Evolutionary conservation across 2,797 vertebrate species (phyloP).

Genomic region (Carcharodon carcharias): DNA sequence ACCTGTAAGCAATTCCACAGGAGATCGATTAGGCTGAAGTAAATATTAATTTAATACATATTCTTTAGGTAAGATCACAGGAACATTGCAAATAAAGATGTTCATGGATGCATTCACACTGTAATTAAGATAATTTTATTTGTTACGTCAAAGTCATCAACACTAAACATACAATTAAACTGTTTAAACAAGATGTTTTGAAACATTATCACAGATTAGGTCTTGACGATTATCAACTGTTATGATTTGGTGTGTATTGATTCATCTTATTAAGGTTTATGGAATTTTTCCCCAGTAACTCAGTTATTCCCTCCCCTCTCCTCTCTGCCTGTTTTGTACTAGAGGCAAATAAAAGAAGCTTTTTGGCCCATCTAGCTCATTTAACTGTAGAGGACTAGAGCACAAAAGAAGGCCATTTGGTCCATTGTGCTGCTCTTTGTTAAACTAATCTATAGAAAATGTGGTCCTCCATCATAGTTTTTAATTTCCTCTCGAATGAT

Average conservation of each 20-base stretch:
- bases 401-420: neutral
- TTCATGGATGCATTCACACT: slow-evolving; percentile 15
- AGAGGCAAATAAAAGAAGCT: neutral
- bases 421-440: neutral
- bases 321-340: neutral
- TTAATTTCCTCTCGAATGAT: neutral
- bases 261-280: neutral
- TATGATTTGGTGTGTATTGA: neutral
- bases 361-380: neutral
- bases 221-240: neutral
- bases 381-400: neutral
- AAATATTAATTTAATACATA: neutral
- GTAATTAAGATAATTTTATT: slow-evolving; percentile 8
- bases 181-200: neutral
- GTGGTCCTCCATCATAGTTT: neutral
- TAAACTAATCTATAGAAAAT: neutral
- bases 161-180: neutral
- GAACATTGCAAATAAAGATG: slow-evolving; percentile 10
- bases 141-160: neutral
- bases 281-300: neutral
- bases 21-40: neutral
- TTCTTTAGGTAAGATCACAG: neutral
- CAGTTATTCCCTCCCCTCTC: neutral
- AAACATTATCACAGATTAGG: slow-evolving; percentile 10
- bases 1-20: neutral